Evolutionary conservation across 2,888 invertebrate genomes (phyloP), one percentile per base, ranked within the genome.

Genomic region (Napeogenes sylphis): DNA sequence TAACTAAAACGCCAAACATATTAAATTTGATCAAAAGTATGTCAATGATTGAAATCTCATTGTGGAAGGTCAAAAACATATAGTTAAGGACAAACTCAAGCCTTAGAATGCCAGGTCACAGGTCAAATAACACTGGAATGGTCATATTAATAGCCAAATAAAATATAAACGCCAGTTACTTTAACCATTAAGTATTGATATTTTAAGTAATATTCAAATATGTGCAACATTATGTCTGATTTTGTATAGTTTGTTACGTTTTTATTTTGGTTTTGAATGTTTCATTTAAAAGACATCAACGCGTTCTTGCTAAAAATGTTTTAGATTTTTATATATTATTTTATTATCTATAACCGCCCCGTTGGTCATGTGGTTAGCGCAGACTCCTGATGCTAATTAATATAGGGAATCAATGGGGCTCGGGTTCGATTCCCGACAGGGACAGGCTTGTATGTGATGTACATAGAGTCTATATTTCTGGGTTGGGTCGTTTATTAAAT

Each of bases 11-110:
- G 42, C 8, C 3, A 42, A 51, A 12, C 21, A 30, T 51, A 51
- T 51, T 30, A 51, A 30, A 3, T 30, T 51, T 42, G 3, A 12
- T 30, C 30, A 55, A 59, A 59, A 54, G 56, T 63, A 54, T 65
- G 62, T 61, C 65, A 67, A 63, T 59, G 57, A 53, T 61, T 63
- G 35, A 59, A 61, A 64, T 59, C 45, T 55, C 42, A 64, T 33
- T 47, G 21, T 57, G 33, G 51, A 59, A 51, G 62, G 62, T 62
- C 57, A 38, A 5, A 60, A 5, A 51, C 42, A 55, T 54, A 14
- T 35, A 57, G 59, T 61, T 61, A 59, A 67, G 65, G 65, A 65
- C 64, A 64, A 47, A 56, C 55, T 54, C 35, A 38, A 63, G 47
- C 21, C 12, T 55, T 53, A 46, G 59, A 63, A 61, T 59, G 59